Conservation (phyloP, 2,113 vertebrate genomes). For the Gasterosteus aculeatus region DNA sequence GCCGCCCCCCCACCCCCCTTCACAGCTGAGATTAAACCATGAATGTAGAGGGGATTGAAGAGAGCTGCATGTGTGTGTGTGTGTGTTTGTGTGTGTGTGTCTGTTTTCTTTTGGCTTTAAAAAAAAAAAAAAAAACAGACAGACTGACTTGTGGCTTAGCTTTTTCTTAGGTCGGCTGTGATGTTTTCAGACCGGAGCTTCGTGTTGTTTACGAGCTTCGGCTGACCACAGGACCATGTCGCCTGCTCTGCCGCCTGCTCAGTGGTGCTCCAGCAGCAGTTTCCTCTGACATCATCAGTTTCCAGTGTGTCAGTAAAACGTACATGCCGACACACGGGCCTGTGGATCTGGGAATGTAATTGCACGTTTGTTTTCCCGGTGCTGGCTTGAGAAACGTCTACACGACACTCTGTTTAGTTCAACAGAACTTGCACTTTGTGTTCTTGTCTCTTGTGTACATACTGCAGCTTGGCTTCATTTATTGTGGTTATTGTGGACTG, state of each 20-base stretch:
- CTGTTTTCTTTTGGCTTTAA: constrained; percentile 46
- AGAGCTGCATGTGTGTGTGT: constrained; percentile 65
- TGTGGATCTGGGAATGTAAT: constrained; percentile 33
- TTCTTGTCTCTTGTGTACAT: background rate
- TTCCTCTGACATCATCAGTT: background rate
- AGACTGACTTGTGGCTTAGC: constrained; percentile 39
- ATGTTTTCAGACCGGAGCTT: constrained; percentile 41
- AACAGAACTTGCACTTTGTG: constrained; percentile 1
- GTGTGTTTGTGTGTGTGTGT: constrained; percentile 58
- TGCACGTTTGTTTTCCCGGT: constrained; percentile 31
- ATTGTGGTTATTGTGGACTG: background rate
- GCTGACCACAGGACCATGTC: constrained; percentile 19
- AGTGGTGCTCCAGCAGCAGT: constrained; percentile 33
- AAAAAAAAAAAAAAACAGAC: background rate
- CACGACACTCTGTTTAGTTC: constrained; percentile 11
- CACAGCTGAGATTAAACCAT: constrained; percentile 45
- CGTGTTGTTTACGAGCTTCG: constrained; percentile 49
- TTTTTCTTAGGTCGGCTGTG: constrained; percentile 46
- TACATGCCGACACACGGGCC: background rate
- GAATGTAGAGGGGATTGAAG: constrained; percentile 46
- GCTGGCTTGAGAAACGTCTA: constrained; percentile 11
- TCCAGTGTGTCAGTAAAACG: constrained; percentile 26
- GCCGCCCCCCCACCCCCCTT: constrained; percentile 43
- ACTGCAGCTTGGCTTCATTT: background rate
- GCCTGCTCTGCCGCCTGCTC: constrained; percentile 48